Percentiles rank a stretch among this genome's conserved stretches.
Evolutionary conservation across 2,797 vertebrate genomes (phyloP).

Genomic region (Chelonia mydas): DNA sequence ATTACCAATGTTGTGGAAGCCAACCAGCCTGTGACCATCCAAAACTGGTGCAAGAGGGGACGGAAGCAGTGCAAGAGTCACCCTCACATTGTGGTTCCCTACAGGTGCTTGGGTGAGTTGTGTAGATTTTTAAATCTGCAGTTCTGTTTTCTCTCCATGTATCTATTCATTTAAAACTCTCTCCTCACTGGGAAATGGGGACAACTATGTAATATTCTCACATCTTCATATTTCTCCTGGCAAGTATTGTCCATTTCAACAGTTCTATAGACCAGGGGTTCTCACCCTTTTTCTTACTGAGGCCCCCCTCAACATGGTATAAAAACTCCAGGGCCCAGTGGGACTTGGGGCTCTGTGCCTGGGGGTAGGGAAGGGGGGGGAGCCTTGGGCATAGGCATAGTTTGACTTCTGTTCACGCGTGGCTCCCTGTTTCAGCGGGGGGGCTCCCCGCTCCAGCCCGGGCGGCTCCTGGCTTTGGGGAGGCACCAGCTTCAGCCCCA

Average conservation of each 20-base stretch:
- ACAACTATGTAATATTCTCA: not conserved
- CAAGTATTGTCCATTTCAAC: not conserved
- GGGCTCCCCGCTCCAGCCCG: no score
- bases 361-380: no score
- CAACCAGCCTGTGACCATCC: constrained; percentile 90
- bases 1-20: constrained; percentile 94
- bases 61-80: constrained; percentile 91
- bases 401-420: no score
- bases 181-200: not conserved
- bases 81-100: constrained; percentile 94
- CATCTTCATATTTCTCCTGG: not conserved
- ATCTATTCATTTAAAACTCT: not conserved
- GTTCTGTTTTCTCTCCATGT: not conserved
- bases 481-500: no score
- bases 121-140: not conserved
- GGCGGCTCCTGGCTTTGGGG: no score
- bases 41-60: constrained; percentile 91
- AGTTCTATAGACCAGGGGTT: not conserved
- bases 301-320: no score
- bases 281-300: no score
- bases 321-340: no score
- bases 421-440: no score
- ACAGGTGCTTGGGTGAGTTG: constrained; percentile 93
- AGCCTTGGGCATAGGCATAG: no score
- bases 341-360: no score